These are phyloP conservation scores for Caenorhabditis remanei DNA, from an alignment of 1,140 invertebrate species.

Conservation along the genomic window DNA sequence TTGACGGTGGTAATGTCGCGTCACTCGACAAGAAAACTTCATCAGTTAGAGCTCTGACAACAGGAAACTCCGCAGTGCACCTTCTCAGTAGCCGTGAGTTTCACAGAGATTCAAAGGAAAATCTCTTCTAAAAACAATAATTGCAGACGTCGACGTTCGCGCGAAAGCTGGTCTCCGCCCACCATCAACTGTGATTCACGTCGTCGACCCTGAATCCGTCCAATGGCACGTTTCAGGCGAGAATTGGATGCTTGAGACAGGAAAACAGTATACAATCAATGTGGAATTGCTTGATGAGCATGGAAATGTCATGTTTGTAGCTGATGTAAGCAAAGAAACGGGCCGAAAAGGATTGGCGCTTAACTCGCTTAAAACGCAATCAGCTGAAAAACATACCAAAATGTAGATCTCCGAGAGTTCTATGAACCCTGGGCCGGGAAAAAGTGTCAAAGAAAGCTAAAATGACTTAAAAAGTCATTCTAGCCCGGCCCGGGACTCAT, in stretches of 20 bases:
- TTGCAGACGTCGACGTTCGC: conserved; percentile 76
- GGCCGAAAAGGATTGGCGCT: no score
- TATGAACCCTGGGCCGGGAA: no score
- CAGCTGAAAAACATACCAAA: not conserved
- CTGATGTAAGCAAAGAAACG: conserved; percentile 79
- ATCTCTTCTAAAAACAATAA: not conserved
- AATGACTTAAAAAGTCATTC: no score
- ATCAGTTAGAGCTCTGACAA: conserved; percentile 81
- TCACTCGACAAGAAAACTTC: conserved; percentile 79
- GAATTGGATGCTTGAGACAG: conserved; percentile 83
- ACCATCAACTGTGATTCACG: conserved; percentile 79
- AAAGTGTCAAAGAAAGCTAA: no score
- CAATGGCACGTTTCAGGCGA: conserved; percentile 81
- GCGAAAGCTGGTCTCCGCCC: conserved; percentile 78
- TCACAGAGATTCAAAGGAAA: conserved; percentile 60
- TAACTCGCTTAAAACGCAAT: not conserved
- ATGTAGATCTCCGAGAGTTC: no score
- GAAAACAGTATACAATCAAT: conserved; percentile 83
- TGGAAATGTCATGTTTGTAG: conserved; percentile 80
- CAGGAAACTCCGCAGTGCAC: conserved; percentile 83
- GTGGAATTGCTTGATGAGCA: conserved; percentile 84
- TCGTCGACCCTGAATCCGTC: conserved; percentile 77
- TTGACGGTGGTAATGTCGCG: conserved; percentile 82
- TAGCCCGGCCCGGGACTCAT: no score
- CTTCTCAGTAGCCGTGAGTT: conserved; percentile 80